These are phyloP conservation scores for Nematolebias whitei DNA, from an alignment of 2,113 vertebrate species.

Conservation along the genomic window DNA sequence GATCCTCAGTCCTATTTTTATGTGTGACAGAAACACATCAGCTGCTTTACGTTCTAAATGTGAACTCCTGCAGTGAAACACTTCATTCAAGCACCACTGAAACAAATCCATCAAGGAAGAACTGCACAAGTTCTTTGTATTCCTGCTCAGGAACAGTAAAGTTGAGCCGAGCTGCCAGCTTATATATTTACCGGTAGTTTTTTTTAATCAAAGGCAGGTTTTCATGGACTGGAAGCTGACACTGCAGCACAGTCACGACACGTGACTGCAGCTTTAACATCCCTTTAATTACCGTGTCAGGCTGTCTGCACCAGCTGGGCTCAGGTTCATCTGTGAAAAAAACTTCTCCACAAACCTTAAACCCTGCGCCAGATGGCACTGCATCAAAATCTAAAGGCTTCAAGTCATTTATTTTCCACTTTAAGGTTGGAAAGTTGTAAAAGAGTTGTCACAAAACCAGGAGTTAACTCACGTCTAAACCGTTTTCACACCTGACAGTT, in stretches of 20 bases:
- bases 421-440: not conserved
- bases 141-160: not conserved
- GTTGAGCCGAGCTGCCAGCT: not conserved
- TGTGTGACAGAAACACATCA: too few relatives aligned
- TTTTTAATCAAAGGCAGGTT: not conserved
- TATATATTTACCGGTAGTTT: not conserved
- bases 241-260: not conserved
- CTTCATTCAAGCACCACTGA: too few relatives aligned
- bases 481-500: slow-evolving; percentile 1
- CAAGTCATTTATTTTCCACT: too few relatives aligned
- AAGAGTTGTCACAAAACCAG: not conserved
- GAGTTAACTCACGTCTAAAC: not conserved
- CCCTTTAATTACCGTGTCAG: not conserved
- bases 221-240: not conserved
- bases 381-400: not conserved
- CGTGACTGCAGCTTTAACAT: not conserved
- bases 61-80: too few relatives aligned
- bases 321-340: not conserved
- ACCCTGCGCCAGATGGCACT: not conserved
- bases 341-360: not conserved
- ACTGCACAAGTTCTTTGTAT: not conserved
- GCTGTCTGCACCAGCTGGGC: not conserved
- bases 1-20: too few relatives aligned
- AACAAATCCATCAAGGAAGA: not conserved
- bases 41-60: too few relatives aligned